Conservation (phyloP, 2,888 invertebrate species). For the Melangyna quadrimaculata region DNA sequence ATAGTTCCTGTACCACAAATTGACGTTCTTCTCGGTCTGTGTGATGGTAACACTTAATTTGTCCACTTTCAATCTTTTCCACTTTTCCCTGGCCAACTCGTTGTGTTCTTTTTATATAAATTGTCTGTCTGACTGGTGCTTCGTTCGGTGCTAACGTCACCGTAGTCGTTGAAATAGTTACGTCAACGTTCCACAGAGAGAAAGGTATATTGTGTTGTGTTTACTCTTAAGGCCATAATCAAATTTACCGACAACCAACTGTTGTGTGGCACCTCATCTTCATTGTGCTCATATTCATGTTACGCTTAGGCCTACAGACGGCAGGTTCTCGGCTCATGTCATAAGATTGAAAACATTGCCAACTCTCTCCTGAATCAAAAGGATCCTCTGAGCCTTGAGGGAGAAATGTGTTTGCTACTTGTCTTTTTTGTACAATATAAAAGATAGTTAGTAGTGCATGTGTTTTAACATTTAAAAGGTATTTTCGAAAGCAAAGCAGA, state of each 20-base stretch:
- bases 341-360: conserved; percentile 1
- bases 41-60: conserved; percentile 59
- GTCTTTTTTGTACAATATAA: conserved; percentile 35
- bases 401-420: conserved; percentile 15
- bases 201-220: not conserved
- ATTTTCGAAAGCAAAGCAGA: too few relatives aligned
- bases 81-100: conserved; percentile 32
- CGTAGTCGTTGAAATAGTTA: not conserved
- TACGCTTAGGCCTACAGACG: too few relatives aligned
- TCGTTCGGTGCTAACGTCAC: conserved; percentile 57
- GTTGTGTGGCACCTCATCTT: conserved; percentile 29
- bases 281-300: conserved; percentile 2
- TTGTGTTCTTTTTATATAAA: conserved; percentile 28
- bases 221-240: conserved; percentile 47
- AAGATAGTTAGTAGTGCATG: too few relatives aligned
- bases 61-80: conserved; percentile 54
- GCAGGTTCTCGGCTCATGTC: conserved; percentile 13
- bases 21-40: conserved; percentile 58
- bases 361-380: conserved; percentile 26
- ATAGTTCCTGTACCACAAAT: conserved; percentile 54
- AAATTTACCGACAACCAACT: conserved; percentile 27
- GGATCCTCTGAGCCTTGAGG: conserved; percentile 21
- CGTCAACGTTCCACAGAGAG: not conserved
- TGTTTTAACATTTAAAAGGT: not conserved
- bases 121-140: conserved; percentile 43